Evolutionary conservation across 2,797 vertebrate genomes (phyloP), one percentile per base, ranked within the genome.

Genomic region (Poeciliopsis gracilis): DNA sequence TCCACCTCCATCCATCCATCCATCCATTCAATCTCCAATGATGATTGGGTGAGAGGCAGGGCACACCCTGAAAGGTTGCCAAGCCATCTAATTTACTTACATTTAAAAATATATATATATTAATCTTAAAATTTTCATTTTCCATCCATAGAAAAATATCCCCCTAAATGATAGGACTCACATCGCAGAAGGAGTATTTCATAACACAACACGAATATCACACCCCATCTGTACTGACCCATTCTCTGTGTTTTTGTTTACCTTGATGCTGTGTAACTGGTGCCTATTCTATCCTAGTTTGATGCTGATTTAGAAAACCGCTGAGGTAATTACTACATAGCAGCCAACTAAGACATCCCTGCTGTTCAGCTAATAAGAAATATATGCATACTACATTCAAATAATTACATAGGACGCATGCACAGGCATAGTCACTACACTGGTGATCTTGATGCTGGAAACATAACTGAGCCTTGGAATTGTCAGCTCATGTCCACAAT

Each of bases 241-340:
- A 77, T 77, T 77, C 79, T 73, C 67, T 86, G 57, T 87, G 90
- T 92, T 92, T 89, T 90, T 92, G 90, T 93, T 92, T 90, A 90
- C 85, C 84, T 85, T 76, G n/a, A 5, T 7, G 0, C 72, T 4
- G 78, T 82, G 66, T 85, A 67, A 83, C 74, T 38, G 3, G 43
- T 13, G 18, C 55, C 72, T 38, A 28, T 78, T 82, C 74, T 76
- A 72, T 83, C 90, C 83, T 91, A 78, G 89, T 79, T 78, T 84
- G 92, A 89, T 11, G 33, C 88, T 87, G 83, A 91, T 87, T 83
- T 59, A 43, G 43, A 75, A 70, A 45, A 79, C 82, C 47, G 84
- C 79, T 87, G 77, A 47, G 80, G 59, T n/a, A 8, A 78, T 70
- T 72, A 80, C 72, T 3, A 13, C 82, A 86, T 87, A 69, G 79